Base-by-base conservation (phyloP, 1,140 invertebrate genomes). In the Drosophila virilis region DNA sequence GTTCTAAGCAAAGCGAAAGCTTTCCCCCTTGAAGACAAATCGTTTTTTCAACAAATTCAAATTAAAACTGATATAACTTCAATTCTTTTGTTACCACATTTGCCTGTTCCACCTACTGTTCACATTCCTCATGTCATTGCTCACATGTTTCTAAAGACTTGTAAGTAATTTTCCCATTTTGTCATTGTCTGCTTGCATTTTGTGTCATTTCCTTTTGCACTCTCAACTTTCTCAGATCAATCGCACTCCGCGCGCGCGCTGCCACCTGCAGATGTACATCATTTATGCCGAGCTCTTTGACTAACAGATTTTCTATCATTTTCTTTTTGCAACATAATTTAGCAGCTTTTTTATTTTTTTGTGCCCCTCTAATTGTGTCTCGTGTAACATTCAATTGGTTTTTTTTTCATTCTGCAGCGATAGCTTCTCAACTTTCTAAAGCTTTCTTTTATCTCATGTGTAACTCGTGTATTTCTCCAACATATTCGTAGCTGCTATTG, bases 291-390 rank as follows among this genome's bases (percentile, higher is more conserved):
- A 15, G 8, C 28, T 33, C 40, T 45, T 33, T 45, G n/a, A 33
- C 22, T n/a, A 40, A 28, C 17, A 28, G 37, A 9, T 42, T 32
- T 22, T 40, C 12, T n/a, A 6, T 17, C 12, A 17, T 28, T n/a
- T 43, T 35, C 7, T 52, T 64, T 42, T 13, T 45, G 28, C 52
- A 46, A 58, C 42, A 13, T 66, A 52, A 58, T 66, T 72, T 58
- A 28, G 32, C n/a, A n/a, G 22, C 22, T 28, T 28, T 28, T 28
- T 72, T n/a, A n/a, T n/a, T 66, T 78, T 52, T 43, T 59, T 51
- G 8, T 45, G n/a, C 59, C 57, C 28, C 69, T 81, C 78, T 85
- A 85, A 85, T 85, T 85, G 66, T 73, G 80, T 80, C 65, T 71
- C 61, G 60, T 74, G 62, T 66, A 52, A 46, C 74, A 85, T 85